A percentile compares a stretch with the other conserved stretches of the same genome.
Conservation (phyloP, 2,113 vertebrate species). For the Plestiodon gilberti region DNA sequence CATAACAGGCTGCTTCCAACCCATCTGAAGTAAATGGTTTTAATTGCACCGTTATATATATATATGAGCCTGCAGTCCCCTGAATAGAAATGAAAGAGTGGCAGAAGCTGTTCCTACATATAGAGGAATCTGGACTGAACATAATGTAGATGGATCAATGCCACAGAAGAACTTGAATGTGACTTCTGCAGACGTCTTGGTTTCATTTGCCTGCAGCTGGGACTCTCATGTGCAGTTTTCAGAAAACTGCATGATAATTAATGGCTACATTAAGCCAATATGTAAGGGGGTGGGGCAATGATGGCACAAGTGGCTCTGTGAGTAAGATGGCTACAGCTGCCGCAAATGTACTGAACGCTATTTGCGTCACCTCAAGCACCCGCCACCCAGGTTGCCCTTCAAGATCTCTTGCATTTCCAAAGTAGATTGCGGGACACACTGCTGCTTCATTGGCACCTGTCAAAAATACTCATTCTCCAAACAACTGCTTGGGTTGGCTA, state of each 20-base stretch:
- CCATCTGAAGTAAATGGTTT: slow-evolving; percentile 22
- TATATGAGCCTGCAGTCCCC: background rate
- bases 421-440: background rate
- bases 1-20: background rate
- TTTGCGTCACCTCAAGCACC: background rate
- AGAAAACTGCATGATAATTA: background rate
- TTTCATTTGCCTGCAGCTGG: background rate
- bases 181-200: background rate
- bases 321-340: background rate
- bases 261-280: background rate
- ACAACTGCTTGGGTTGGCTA: background rate
- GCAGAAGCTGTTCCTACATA: slow-evolving; percentile 1
- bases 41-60: slow-evolving; percentile 8
- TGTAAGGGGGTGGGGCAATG: background rate
- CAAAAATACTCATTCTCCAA: background rate
- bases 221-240: background rate
- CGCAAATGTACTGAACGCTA: background rate
- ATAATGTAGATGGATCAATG: background rate
- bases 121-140: background rate
- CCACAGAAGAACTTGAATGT: background rate
- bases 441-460: background rate
- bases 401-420: background rate
- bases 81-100: slow-evolving; percentile 2
- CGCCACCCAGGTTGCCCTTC: too few relatives aligned
- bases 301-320: background rate